Evolutionary conservation across 2,888 invertebrate species (phyloP).

Genomic region (Tolmerus cingulatus): DNA sequence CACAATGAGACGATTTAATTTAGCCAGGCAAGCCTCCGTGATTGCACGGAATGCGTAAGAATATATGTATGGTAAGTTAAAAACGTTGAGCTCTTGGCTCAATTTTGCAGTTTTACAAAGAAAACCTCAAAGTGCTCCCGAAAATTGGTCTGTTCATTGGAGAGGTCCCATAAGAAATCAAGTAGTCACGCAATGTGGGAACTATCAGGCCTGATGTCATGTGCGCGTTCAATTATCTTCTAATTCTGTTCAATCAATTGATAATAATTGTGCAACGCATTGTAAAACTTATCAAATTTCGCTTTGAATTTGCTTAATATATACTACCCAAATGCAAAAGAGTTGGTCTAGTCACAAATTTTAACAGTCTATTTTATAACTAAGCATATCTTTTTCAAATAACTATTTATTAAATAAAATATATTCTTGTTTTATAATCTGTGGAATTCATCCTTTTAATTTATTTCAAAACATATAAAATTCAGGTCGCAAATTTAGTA

Average conservation of each 20-base stretch:
- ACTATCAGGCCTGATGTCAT: background rate
- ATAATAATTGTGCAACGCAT: too few species aligned
- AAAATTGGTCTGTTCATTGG: background rate
- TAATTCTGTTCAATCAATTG: background rate
- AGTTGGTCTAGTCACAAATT: too few species aligned
- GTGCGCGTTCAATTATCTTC: background rate
- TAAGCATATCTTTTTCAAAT: too few species aligned
- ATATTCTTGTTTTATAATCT: too few species aligned
- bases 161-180: background rate
- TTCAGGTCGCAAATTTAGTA: too few species aligned
- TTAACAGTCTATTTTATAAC: too few species aligned
- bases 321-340: too few species aligned
- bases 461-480: too few species aligned
- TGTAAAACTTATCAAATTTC: background rate
- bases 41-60: background rate
- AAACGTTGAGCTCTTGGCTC: background rate
- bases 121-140: conserved; percentile 25
- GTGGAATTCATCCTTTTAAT: too few species aligned
- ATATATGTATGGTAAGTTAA: background rate
- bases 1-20: conserved; percentile 29
- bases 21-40: background rate
- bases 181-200: background rate
- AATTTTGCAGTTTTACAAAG: background rate
- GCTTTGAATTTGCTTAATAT: too few species aligned
- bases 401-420: too few species aligned